phyloP scores from a whole-genome alignment of 2,797 vertebrate genomes.

The Catostomus latipinnis region DNA sequence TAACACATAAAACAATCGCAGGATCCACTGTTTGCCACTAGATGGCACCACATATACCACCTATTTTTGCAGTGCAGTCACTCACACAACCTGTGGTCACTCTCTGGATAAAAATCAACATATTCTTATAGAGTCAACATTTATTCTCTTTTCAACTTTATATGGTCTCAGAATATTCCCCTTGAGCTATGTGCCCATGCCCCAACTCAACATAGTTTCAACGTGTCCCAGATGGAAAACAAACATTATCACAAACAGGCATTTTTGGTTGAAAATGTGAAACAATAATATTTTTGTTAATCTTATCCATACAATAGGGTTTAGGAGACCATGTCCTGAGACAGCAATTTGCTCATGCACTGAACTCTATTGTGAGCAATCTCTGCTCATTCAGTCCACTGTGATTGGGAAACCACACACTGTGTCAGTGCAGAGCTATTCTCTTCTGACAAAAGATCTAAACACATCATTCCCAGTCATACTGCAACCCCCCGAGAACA shows the following conservation, averaged over 20 bases:
- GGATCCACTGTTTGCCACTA: conserved; percentile 67
- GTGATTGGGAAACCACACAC: conserved; percentile 27
- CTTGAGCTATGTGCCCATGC: conserved; percentile 33
- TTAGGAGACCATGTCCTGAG: conserved; percentile 6
- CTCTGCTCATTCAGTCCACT: conserved; percentile 23
- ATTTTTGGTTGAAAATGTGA: conserved; percentile 29
- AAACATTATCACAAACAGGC: conserved; percentile 29
- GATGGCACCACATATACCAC: conserved; percentile 66
- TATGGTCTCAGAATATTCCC: conserved; percentile 31
- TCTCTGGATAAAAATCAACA: conserved; percentile 48
- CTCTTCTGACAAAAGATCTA: conserved; percentile 41
- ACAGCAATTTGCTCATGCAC: conserved; percentile 31
- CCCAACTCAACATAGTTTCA: conserved; percentile 38
- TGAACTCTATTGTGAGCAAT: conserved; percentile 17
- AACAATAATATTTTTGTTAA: conserved; percentile 23
- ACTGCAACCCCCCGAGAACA: conserved; percentile 27
- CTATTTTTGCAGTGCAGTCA: conserved; percentile 46
- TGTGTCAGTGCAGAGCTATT: conserved; percentile 35
- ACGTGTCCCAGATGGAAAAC: conserved; percentile 41
- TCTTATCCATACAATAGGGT: conserved; percentile 29
- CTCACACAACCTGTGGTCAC: conserved; percentile 55
- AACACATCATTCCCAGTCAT: conserved; percentile 48
- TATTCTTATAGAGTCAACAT: conserved; percentile 48
- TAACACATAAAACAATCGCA: neutral
- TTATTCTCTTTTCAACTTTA: conserved; percentile 4